Evolutionary conservation across 2,888 invertebrate species (phyloP).

Genomic region (Ormyrus pomaceus): DNA sequence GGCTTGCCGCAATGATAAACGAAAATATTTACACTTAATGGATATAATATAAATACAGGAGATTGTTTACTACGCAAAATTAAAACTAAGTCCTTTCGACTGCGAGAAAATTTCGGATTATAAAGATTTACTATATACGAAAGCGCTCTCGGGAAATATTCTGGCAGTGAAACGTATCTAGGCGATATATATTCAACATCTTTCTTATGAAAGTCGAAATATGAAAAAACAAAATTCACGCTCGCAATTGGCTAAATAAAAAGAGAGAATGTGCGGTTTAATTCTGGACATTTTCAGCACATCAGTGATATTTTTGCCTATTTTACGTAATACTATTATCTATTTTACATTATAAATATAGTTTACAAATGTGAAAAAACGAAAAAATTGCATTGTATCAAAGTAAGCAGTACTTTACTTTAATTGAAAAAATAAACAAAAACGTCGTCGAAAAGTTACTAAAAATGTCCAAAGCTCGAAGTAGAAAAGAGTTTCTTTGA

Average conservation of each 20-base stretch:
- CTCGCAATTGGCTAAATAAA: conserved; percentile 33
- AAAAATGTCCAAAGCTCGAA: conserved; percentile 39
- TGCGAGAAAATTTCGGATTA: conserved; percentile 41
- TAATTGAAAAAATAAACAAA: conserved; percentile 12
- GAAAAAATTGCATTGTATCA: no score
- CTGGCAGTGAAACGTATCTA: conserved; percentile 36
- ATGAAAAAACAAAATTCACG: conserved; percentile 34
- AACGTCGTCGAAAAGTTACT: not conserved
- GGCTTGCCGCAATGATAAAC: conserved; percentile 40
- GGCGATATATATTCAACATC: conserved; percentile 39
- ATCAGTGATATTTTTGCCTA: no score
- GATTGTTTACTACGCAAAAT: conserved; percentile 41
- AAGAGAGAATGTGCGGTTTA: conserved; percentile 42
- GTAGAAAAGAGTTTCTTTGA: conserved; percentile 19
- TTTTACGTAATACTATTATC: no score
- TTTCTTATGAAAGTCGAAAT: conserved; percentile 20
- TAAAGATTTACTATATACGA: conserved; percentile 10
- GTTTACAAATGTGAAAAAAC: no score
- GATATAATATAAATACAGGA: conserved; percentile 53
- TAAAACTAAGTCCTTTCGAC: conserved; percentile 35
- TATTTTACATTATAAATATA: no score
- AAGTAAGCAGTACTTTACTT: no score
- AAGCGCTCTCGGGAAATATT: conserved; percentile 41
- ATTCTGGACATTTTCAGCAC: conserved; percentile 35
- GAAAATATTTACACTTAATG: conserved; percentile 53